Conservation (phyloP, 2,113 vertebrate genomes). For the Hoplias malabaricus region DNA sequence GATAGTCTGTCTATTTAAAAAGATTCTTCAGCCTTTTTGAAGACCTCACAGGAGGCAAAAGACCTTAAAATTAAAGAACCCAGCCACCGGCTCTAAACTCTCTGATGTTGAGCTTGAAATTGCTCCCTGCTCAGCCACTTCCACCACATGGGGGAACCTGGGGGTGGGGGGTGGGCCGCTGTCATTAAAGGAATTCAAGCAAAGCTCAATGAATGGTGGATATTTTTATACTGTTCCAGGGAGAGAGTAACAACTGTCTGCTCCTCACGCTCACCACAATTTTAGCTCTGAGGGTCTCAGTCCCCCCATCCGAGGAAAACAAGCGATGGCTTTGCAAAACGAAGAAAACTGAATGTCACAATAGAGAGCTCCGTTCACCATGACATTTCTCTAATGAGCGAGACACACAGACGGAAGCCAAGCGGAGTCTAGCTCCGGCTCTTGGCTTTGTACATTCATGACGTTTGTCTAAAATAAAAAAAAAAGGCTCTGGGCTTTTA, state of each 20-base stretch:
- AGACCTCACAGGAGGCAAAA: not conserved
- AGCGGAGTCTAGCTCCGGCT: not conserved
- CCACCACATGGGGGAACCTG: not conserved
- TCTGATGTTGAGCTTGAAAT: not conserved
- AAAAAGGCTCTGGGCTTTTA: not conserved
- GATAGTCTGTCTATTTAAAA: not conserved
- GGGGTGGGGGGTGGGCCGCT: not conserved
- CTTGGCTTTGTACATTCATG: not conserved
- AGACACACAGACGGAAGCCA: not conserved
- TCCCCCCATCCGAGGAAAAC: not conserved
- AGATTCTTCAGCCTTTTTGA: not conserved
- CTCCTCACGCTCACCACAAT: slow-evolving; percentile 10
- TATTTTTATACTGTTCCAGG: slow-evolving; percentile 17
- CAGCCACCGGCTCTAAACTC: not conserved
- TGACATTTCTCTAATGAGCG: slow-evolving; percentile 40
- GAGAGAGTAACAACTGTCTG: slow-evolving; percentile 1
- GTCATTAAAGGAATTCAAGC: slow-evolving; percentile 18
- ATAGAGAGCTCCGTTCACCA: not conserved
- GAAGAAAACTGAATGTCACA: slow-evolving; percentile 28
- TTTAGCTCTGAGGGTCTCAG: slow-evolving; percentile 2
- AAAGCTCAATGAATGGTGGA: slow-evolving; percentile 13
- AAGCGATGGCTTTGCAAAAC: not conserved
- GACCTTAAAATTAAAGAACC: not conserved
- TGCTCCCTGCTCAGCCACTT: not conserved
- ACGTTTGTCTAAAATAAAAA: not conserved